A percentile compares a stretch with the other conserved stretches of the same genome.
Evolutionary conservation across 2,888 invertebrate species (phyloP).

Genomic region (Empis livida): DNA sequence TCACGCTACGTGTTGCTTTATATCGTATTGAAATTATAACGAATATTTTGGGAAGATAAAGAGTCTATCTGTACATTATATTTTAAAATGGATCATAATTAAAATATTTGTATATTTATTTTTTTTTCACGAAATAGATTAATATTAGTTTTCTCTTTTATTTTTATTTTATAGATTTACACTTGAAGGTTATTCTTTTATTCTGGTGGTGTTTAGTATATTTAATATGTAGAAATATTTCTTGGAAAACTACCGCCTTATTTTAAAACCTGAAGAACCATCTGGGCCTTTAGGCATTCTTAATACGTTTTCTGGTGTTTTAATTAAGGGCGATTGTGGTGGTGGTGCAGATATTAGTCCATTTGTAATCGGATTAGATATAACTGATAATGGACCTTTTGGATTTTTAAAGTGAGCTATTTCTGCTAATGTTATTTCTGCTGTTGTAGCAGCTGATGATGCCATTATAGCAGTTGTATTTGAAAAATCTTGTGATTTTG

Average conservation of each 20-base stretch:
- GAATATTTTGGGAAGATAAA: no score
- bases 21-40: no score
- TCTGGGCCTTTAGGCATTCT: constrained; percentile 69
- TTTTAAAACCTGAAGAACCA: constrained; percentile 56
- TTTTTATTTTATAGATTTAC: no score
- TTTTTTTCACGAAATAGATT: no score
- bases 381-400: background rate
- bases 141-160: no score
- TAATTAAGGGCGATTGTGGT: background rate
- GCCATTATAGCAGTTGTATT: background rate
- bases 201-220: no score
- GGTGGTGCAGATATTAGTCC: background rate
- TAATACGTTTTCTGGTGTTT: constrained; percentile 38
- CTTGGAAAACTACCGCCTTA: constrained; percentile 41
- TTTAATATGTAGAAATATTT: no score
- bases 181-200: no score
- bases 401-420: background rate
- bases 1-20: no score
- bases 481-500: background rate
- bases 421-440: background rate
- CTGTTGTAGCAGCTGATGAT: background rate
- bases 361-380: background rate
- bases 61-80: no score
- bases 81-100: no score
- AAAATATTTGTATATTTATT: no score